phyloP scores from a whole-genome alignment of 2,113 vertebrate genomes.

The Formicarius rufipectus region DNA sequence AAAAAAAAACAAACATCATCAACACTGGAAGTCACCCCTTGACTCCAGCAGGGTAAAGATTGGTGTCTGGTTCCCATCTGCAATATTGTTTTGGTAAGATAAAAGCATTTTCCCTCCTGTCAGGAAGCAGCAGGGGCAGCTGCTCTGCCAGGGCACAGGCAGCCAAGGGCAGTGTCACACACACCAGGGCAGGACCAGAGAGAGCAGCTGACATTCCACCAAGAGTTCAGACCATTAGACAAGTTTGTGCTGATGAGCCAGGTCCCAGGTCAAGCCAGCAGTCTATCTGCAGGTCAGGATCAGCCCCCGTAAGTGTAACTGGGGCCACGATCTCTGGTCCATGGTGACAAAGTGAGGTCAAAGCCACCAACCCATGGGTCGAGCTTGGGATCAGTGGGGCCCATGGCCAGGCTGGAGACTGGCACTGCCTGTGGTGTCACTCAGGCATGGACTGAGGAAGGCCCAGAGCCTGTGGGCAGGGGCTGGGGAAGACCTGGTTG shows the following conservation, averaged over 20 bases:
- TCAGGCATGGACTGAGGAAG: background rate
- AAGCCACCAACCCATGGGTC: background rate
- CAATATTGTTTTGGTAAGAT: background rate
- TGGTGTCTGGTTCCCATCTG: background rate
- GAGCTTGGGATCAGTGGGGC: background rate
- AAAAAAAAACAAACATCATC: background rate
- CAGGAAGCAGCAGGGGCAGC: background rate
- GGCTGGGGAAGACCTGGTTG: background rate
- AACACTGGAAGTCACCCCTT: background rate
- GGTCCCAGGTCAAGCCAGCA: background rate
- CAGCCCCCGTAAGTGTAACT: background rate
- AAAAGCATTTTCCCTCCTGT: background rate
- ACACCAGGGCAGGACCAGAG: background rate
- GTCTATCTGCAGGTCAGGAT: background rate
- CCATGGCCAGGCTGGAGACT: background rate
- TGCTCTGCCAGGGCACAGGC: background rate
- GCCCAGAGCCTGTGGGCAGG: background rate
- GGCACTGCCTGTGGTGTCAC: background rate
- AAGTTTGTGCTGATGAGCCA: background rate
- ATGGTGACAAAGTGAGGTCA: background rate
- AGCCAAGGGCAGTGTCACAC: background rate
- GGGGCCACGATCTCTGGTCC: background rate
- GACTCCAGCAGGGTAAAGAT: background rate
- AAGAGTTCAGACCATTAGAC: background rate
- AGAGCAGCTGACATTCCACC: background rate